A percentile compares a stretch with the other conserved stretches of the same genome.
Evolutionary conservation across 2,113 vertebrate species (phyloP).

Genomic region (Alectura lathami): DNA sequence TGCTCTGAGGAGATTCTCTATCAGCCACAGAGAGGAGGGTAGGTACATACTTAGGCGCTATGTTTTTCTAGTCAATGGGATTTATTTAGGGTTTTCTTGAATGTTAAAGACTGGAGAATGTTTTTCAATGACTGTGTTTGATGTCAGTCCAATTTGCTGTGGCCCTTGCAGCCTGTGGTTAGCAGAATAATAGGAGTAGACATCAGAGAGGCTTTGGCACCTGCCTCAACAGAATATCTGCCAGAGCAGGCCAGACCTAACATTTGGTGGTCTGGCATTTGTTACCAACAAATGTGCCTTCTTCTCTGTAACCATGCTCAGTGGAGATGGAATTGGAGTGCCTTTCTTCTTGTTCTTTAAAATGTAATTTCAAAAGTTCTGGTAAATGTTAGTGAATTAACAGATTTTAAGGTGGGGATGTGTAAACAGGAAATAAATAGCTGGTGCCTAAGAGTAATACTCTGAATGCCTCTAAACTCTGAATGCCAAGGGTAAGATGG

Average conservation of each 20-base stretch:
- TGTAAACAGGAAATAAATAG: not conserved
- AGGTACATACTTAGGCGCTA: not conserved
- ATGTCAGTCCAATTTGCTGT: not conserved
- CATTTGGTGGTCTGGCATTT: not conserved
- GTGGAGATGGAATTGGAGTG: not conserved
- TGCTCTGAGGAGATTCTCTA: not conserved
- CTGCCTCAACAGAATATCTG: not conserved
- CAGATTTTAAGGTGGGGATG: not conserved
- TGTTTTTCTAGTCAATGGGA: not conserved
- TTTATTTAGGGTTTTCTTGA: not conserved
- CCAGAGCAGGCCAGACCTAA: not conserved
- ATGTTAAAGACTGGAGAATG: not conserved
- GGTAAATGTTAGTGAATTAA: not conserved
- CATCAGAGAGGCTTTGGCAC: not conserved
- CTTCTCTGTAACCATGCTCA: not conserved
- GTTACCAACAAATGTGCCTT: not conserved
- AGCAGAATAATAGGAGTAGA: not conserved
- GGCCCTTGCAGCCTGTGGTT: not conserved
- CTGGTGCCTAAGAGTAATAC: not conserved
- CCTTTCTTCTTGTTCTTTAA: not conserved
- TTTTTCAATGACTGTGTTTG: not conserved
- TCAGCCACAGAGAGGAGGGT: not conserved
- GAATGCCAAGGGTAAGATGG: not conserved
- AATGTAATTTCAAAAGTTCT: not conserved
- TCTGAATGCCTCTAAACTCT: not conserved